Conservation (phyloP, 2,797 vertebrate genomes). For the Melanotaenia pygmaea region DNA sequence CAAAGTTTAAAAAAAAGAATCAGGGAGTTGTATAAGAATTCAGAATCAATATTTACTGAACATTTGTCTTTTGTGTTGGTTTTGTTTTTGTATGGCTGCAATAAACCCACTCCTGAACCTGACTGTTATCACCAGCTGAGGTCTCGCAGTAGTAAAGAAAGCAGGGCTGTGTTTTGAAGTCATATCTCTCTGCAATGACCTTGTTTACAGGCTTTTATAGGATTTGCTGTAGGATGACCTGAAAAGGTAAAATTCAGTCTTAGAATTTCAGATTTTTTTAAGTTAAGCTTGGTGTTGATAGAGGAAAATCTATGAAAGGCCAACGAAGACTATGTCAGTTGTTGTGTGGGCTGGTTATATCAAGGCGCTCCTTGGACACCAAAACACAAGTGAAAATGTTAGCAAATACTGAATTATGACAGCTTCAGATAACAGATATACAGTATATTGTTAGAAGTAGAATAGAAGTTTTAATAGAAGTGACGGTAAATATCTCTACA, state of each 20-base stretch:
- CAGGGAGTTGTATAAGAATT: slow-evolving; percentile 28
- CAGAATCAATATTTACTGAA: slow-evolving; percentile 31
- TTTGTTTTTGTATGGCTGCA: background rate
- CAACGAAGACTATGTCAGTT: background rate
- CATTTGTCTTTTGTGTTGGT: background rate
- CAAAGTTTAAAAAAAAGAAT: slow-evolving; percentile 22
- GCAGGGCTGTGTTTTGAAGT: slow-evolving; percentile 8
- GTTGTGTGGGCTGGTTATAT: background rate
- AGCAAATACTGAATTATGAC: background rate
- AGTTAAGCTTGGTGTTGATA: slow-evolving; percentile 31
- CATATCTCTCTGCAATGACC: slow-evolving; percentile 43
- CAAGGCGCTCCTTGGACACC: slow-evolving; percentile 3
- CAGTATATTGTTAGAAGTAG: background rate
- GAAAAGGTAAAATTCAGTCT: slow-evolving; percentile 26
- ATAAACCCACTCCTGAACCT: slow-evolving; percentile 6
- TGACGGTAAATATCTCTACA: too few relatives aligned
- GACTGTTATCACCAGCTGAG: slow-evolving; percentile 17
- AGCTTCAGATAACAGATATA: background rate
- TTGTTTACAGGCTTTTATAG: slow-evolving; percentile 35
- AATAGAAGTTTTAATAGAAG: too few relatives aligned
- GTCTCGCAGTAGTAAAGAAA: slow-evolving; percentile 19
- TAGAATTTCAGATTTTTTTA: slow-evolving; percentile 32
- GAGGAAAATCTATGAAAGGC: slow-evolving; percentile 23
- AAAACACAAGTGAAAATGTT: background rate
- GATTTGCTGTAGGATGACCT: slow-evolving; percentile 25